phyloP scores from a whole-genome alignment of 2,888 invertebrate genomes.

The Parochlus steinenii region DNA sequence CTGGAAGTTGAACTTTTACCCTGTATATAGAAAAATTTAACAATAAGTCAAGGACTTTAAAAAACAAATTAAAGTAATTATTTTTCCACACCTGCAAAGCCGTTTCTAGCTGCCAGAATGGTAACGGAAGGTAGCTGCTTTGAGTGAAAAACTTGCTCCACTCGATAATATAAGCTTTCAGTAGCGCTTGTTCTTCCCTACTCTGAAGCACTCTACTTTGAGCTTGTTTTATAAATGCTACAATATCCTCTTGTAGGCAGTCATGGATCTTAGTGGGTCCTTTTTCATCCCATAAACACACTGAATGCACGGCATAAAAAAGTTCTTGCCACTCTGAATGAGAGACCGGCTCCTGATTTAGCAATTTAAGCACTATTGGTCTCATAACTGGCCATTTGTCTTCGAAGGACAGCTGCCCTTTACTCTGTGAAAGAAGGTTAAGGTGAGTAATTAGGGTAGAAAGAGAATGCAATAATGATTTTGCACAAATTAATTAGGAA shows the following conservation, averaged over 20 bases:
- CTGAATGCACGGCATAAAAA: constrained; percentile 88
- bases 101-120: constrained; percentile 83
- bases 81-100: constrained; percentile 42
- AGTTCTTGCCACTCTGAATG: constrained; percentile 95
- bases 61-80: neutral
- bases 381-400: constrained; percentile 95
- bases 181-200: constrained; percentile 83
- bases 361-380: constrained; percentile 79
- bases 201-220: constrained; percentile 79
- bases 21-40: too few relatives aligned
- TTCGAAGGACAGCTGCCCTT: constrained; percentile 74
- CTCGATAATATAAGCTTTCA: constrained; percentile 93
- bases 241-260: constrained; percentile 80
- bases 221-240: constrained; percentile 86
- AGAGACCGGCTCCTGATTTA: constrained; percentile 87
- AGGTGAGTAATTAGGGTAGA: neutral
- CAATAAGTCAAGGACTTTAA: too few relatives aligned
- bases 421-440: constrained; percentile 25
- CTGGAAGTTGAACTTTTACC: constrained; percentile 9
- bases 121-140: constrained; percentile 90
- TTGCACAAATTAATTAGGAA: neutral
- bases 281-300: constrained; percentile 95
- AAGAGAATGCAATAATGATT: neutral
- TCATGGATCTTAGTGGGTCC: constrained; percentile 77
- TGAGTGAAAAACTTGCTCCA: constrained; percentile 98